Percentiles rank a stretch among this genome's conserved stretches.
phyloP scores from a whole-genome alignment of 2,888 invertebrate species.

The Crossocerus cetratus region DNA sequence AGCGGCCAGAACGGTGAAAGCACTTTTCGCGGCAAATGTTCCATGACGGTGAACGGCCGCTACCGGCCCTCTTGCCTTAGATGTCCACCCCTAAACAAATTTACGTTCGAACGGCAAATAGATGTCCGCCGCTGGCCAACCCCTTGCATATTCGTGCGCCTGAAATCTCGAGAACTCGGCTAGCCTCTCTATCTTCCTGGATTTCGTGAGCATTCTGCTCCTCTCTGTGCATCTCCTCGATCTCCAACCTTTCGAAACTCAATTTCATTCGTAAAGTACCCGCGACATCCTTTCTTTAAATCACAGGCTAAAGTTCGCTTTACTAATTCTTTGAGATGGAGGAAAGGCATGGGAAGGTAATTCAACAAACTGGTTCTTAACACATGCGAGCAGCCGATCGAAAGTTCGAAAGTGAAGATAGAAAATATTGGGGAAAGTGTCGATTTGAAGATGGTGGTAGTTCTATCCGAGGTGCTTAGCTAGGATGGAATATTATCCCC shows the following conservation, averaged over 20 bases:
- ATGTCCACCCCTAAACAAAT: constrained; percentile 74
- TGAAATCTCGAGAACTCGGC: constrained; percentile 35
- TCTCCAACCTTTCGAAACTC: constrained; percentile 4
- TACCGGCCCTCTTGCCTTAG: constrained; percentile 49
- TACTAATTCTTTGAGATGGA: no score
- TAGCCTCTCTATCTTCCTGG: constrained; percentile 36
- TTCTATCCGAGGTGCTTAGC: constrained; percentile 38
- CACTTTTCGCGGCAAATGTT: constrained; percentile 69
- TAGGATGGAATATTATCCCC: constrained; percentile 63
- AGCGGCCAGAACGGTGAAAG: constrained; percentile 41
- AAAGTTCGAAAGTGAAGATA: constrained; percentile 22
- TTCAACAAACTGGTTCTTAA: no score
- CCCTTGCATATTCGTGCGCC: constrained; percentile 45
- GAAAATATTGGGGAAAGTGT: constrained; percentile 24
- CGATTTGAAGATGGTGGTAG: constrained; percentile 44
- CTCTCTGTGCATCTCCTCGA: constrained; percentile 32
- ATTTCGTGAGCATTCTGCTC: constrained; percentile 30
- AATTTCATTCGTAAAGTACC: not conserved
- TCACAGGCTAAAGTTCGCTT: not conserved
- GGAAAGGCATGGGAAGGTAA: no score
- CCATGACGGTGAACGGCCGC: constrained; percentile 69
- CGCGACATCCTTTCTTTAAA: not conserved
- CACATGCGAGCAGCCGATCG: not conserved
- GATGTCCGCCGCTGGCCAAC: constrained; percentile 48
- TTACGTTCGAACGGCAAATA: constrained; percentile 64